These are phyloP conservation scores for Macquaria australasica DNA, from an alignment of 2,113 vertebrate species.

Conservation along the genomic window DNA sequence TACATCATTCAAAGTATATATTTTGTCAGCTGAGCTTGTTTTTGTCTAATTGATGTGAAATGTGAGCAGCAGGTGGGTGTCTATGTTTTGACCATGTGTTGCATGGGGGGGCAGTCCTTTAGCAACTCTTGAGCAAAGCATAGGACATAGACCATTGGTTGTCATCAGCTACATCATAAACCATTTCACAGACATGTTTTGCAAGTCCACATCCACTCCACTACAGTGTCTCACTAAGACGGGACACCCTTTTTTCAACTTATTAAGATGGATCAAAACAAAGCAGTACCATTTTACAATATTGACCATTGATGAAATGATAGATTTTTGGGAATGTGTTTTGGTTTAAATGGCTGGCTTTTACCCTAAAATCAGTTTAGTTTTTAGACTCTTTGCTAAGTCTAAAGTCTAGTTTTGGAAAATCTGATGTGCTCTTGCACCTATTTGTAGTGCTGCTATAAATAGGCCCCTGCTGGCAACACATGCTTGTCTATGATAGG, in stretches of 20 bases:
- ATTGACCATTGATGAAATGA: not conserved
- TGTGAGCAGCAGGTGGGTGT: constrained; percentile 29
- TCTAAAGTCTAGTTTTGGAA: constrained; percentile 80
- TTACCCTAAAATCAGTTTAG: not conserved
- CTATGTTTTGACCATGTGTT: constrained; percentile 65
- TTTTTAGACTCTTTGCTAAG: constrained; percentile 49
- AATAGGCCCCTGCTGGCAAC: constrained; percentile 84
- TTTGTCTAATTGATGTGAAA: constrained; percentile 38
- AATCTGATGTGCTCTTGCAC: constrained; percentile 83
- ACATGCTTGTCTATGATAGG: constrained; percentile 85
- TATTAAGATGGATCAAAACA: not conserved
- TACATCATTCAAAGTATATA: not conserved
- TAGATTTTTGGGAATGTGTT: not conserved
- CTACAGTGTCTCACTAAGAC: constrained; percentile 6
- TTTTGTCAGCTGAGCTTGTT: constrained; percentile 32
- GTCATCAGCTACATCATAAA: constrained; percentile 42
- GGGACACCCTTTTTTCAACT: not conserved
- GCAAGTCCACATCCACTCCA: constrained; percentile 14
- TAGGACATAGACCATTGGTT: constrained; percentile 19
- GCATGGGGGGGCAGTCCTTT: constrained; percentile 63
- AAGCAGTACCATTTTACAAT: not conserved
- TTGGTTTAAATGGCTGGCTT: constrained; percentile 4
- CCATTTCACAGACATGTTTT: constrained; percentile 48
- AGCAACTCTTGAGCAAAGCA: constrained; percentile 49
- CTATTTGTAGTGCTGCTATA: constrained; percentile 88